Base-by-base conservation (phyloP, 2,113 vertebrate species). In the Phaethon lepturus region DNA sequence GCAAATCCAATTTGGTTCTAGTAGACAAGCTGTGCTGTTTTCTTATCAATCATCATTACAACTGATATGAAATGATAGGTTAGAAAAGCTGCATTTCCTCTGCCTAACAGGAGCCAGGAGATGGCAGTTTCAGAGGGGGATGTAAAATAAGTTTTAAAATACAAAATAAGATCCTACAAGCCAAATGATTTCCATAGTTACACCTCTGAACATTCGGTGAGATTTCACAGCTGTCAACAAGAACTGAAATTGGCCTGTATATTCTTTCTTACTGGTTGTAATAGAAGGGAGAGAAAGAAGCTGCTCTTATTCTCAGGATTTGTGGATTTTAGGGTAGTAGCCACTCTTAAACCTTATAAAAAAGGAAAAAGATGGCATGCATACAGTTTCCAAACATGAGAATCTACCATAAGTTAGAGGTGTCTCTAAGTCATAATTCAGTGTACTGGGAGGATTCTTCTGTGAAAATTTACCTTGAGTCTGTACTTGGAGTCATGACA, bases 111-210 rank as follows among this genome's bases (percentile, higher is more conserved):
- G 20, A 93, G 35, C 29, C 33, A 60, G 73, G n/a, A 84, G 64
- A 93, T 31, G 26, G 44, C 38, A 95, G 78, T 87, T 94, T 95
- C 76, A 91, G 87, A 85, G 3, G 86, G 84, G 95, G 81, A 69
- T 71, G 58, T 91, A 82, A 96, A 96, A 86, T 38, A 55, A 56
- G 52, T 59, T 93, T 93, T 81, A 91, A 91, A 96, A 91, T 95
- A 93, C 91, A 90, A 94, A 67, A 75, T 67, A 75, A 68, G 73
- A 72, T 85, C 53, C 35, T 82, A 72, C 40, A 64, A 95, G 56
- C 73, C 64, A 96, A 95, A 85, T 82, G 1, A 94, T 96, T 94
- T 96, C 93, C 93, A 96, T 91, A 94, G 91, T 68, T 95, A 89
- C 95, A 75, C 29, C 58, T 89, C 91, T 56, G 64, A 96, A 66